Base-by-base conservation (phyloP, 2,888 invertebrate species). In the Leucozona laternaria region DNA sequence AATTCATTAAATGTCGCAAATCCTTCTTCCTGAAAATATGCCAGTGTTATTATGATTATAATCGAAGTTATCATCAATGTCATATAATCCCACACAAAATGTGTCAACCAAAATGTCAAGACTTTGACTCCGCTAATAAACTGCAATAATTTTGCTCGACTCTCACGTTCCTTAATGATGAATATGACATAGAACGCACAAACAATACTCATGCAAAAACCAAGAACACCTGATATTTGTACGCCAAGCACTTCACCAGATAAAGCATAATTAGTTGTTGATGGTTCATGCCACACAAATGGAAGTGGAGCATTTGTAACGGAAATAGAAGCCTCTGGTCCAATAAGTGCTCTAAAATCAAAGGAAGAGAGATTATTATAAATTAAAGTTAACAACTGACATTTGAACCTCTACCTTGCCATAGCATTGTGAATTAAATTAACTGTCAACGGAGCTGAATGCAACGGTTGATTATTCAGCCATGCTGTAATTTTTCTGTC, bases 401-500 rank as follows among this genome's bases (percentile, higher is more conserved):
- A 28, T 15, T 8, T 13, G 2, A n/a, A n/a, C 1, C 11, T 88
- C 88, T 79, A 90, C 88, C 93, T 93, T 1, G 96, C 93, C 45
- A 96, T 90, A 0, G 96, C 94, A 81, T 94, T 94, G 89, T 96
- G 94, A 0, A 95, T 92, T 13, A 95, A 91, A 58, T 95, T 94
- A 4, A 97, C 91, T 0, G 96, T 93, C 0, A 95, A 93, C 0
- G 96, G 95, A 0, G 96, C 94, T 62, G 95, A 95, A 90, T 97
- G 97, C 89, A 94, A 95, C 0, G 96, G 96, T 90, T 96, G 95
- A 90, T 96, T 96, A 90, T 97, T 97, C 91, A 96, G 96, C 94
- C 95, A 95, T 0, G 95, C 96, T 0, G 93, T 95, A 0, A 95
- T 94, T 0, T 92, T 90, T 2, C 89, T 80, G 13, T 89, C 83